Percentiles rank a stretch among this genome's conserved stretches.
phyloP scores from a whole-genome alignment of 2,113 vertebrate genomes.

The Oenanthe oenanthe region DNA sequence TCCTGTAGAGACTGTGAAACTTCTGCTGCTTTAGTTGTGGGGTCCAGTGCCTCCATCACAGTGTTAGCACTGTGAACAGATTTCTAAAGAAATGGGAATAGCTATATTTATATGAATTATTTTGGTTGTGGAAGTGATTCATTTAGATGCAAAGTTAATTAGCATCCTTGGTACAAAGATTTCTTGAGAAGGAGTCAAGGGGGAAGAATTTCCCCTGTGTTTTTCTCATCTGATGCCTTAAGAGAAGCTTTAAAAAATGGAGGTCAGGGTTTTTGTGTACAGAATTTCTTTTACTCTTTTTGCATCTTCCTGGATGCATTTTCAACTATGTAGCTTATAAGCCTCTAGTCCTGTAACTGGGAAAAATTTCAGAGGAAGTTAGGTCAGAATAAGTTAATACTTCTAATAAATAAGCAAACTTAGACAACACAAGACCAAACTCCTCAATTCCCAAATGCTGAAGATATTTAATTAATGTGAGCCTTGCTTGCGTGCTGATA shows the following conservation, averaged over 20 bases:
- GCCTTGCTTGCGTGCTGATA: slow-evolving; percentile 57
- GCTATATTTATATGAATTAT: not conserved
- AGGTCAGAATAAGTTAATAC: slow-evolving; percentile 26
- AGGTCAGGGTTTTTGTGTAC: not conserved
- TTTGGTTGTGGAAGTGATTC: not conserved
- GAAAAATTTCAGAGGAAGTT: not conserved
- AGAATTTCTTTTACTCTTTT: not conserved
- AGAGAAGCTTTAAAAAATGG: not conserved
- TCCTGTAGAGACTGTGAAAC: not conserved
- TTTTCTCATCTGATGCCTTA: not conserved
- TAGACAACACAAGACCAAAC: slow-evolving; percentile 29
- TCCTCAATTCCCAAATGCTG: slow-evolving; percentile 41
- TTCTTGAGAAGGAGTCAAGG: not conserved
- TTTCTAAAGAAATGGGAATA: not conserved
- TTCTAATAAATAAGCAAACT: slow-evolving; percentile 27
- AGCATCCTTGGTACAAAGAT: not conserved
- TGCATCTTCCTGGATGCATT: not conserved
- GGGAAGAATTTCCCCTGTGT: not conserved
- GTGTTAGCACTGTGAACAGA: not conserved
- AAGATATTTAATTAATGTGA: slow-evolving; percentile 57
- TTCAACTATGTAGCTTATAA: not conserved
- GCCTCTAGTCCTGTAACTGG: not conserved
- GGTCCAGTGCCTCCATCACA: not conserved
- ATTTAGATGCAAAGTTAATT: not conserved
- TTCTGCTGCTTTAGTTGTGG: not conserved